Evolutionary conservation across 2,888 invertebrate genomes (phyloP).

Genomic region (Petrolisthes cinctipes): DNA sequence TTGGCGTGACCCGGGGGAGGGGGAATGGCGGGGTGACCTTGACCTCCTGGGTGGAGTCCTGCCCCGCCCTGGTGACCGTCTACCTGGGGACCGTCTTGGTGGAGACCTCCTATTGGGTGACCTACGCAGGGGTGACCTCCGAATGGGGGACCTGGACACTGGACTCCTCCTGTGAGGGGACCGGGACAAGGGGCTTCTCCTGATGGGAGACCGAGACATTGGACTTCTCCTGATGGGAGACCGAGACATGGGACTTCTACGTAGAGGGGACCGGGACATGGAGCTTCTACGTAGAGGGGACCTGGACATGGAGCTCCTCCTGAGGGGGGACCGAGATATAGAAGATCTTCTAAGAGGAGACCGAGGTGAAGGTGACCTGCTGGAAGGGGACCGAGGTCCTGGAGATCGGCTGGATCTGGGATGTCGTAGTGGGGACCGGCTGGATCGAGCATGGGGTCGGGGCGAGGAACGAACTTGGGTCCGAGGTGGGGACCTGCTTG

Average conservation of each 20-base stretch:
- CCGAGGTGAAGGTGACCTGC: conserved; percentile 6
- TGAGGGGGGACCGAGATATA: neutral
- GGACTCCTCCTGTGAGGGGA: conserved; percentile 19
- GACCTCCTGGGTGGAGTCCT: conserved; percentile 25
- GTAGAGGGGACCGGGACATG: conserved; percentile 17
- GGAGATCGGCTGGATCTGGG: neutral
- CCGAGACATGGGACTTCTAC: conserved; percentile 16
- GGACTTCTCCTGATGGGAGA: conserved; percentile 21
- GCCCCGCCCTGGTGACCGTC: conserved; percentile 29
- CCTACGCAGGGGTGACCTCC: conserved; percentile 13
- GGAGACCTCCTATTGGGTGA: conserved; percentile 43
- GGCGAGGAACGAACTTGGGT: neutral
- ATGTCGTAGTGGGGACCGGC: neutral
- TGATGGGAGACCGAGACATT: conserved; percentile 17
- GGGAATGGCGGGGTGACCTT: conserved; percentile 32
- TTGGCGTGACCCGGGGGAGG: conserved; percentile 17
- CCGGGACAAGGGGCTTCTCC: conserved; percentile 3
- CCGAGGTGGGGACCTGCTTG: conserved; percentile 14
- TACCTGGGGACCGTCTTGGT: conserved; percentile 20
- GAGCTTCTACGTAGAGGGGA: neutral
- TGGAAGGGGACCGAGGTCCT: neutral
- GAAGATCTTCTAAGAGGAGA: neutral
- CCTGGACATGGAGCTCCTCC: neutral
- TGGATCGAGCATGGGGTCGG: neutral
- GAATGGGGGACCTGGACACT: conserved; percentile 23